A percentile compares a stretch with the other conserved stretches of the same genome.
Evolutionary conservation across 2,113 vertebrate species (phyloP).

Genomic region (Lutjanus erythropterus): DNA sequence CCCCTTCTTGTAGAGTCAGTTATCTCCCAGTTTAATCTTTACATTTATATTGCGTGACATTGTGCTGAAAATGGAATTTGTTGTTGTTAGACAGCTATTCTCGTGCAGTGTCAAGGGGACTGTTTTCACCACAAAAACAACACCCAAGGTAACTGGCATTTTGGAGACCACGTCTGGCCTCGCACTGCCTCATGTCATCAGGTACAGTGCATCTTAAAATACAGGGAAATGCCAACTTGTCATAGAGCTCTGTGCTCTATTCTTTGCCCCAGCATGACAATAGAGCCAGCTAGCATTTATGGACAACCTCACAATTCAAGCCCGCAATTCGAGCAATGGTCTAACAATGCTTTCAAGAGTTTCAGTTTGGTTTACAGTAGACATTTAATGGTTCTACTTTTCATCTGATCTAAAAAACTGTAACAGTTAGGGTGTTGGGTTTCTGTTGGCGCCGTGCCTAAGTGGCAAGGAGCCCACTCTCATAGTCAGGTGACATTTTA

Average conservation of each 20-base stretch:
- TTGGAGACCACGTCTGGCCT: background rate
- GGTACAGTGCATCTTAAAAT: background rate
- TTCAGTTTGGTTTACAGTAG: background rate
- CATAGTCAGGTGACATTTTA: background rate
- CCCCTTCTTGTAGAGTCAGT: background rate
- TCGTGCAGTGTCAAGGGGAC: background rate
- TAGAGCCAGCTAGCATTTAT: background rate
- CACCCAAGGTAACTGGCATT: background rate
- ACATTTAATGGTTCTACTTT: background rate
- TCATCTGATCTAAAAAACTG: background rate
- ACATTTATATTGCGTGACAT: background rate
- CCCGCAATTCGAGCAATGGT: background rate
- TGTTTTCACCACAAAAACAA: background rate
- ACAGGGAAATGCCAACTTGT: background rate
- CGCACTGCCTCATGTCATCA: background rate
- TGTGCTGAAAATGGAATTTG: slow-evolving; percentile 4
- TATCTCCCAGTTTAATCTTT: slow-evolving; percentile 18
- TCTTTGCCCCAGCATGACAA: background rate
- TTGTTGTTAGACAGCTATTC: background rate
- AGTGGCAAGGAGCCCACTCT: background rate
- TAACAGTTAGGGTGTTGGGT: background rate
- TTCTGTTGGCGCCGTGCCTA: background rate
- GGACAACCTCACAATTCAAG: background rate
- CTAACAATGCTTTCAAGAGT: background rate
- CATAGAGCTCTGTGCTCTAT: no score